phyloP scores from a whole-genome alignment of 2,113 vertebrate species.

The Lophura nycthemera region DNA sequence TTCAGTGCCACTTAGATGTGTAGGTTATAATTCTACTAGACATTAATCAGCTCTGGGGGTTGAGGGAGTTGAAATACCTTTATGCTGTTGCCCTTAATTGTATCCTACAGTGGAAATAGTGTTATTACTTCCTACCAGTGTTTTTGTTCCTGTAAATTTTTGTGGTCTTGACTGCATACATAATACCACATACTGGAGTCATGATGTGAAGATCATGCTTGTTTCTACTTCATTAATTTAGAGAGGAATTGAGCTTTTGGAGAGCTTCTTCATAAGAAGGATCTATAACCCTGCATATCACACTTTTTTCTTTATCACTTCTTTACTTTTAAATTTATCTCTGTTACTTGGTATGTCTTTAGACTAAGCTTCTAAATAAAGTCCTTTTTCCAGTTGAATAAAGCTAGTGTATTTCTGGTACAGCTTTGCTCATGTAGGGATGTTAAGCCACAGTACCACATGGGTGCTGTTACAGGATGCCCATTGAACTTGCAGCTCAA shows the following conservation, averaged over 20 bases:
- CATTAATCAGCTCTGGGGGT: background rate
- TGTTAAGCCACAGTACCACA: background rate
- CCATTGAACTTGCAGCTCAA: background rate
- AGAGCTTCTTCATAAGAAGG: background rate
- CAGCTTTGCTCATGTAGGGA: background rate
- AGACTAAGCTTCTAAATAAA: background rate
- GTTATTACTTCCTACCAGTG: accelerated
- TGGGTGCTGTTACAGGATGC: background rate
- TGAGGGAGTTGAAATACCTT: background rate
- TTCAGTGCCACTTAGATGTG: background rate
- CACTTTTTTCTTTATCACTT: background rate
- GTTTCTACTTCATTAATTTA: background rate
- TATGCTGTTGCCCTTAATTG: accelerated
- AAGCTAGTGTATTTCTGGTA: background rate
- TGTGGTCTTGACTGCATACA: background rate
- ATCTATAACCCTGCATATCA: background rate
- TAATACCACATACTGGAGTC: background rate
- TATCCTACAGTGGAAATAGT: accelerated
- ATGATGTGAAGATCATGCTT: background rate
- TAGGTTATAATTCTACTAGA: background rate
- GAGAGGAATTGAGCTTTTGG: background rate
- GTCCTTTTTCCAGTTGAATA: background rate
- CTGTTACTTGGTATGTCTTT: background rate
- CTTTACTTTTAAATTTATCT: accelerated
- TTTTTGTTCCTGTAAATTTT: background rate